Evolutionary conservation across 2,888 invertebrate genomes (phyloP).

Genomic region (Abrostola triplasia): DNA sequence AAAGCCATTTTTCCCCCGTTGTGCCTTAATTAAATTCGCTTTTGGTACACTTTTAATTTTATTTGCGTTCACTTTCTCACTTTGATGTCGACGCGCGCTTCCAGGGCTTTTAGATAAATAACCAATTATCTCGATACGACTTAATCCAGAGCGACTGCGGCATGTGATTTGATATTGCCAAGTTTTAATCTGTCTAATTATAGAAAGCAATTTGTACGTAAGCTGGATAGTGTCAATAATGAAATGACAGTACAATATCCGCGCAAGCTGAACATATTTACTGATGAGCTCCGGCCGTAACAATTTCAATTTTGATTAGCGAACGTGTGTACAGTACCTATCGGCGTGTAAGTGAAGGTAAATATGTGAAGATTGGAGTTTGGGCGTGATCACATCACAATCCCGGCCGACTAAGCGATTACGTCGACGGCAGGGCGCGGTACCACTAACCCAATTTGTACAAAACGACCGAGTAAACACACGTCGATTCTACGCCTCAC

Average conservation of each 20-base stretch:
- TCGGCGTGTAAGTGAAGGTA: constrained; percentile 70
- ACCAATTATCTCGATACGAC: constrained; percentile 82
- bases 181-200: constrained; percentile 54
- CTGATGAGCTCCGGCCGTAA: constrained; percentile 42
- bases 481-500: constrained; percentile 72
- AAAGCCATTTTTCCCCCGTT: constrained; percentile 72
- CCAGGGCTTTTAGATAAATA: constrained; percentile 81
- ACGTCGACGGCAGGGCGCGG: constrained; percentile 74
- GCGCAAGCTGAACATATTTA: constrained; percentile 40
- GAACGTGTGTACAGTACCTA: constrained; percentile 63
- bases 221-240: constrained; percentile 22
- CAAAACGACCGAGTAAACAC: constrained; percentile 81
- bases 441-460: constrained; percentile 83
- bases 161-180: constrained; percentile 65
- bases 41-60: constrained; percentile 82
- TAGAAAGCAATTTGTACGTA: constrained; percentile 37
- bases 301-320: constrained; percentile 69
- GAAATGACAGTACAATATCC: constrained; percentile 27
- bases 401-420: constrained; percentile 80
- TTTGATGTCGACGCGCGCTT: constrained; percentile 77
- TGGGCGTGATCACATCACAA: constrained; percentile 76
- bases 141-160: constrained; percentile 67
- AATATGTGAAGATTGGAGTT: constrained; percentile 76
- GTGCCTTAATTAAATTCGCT: constrained; percentile 83
- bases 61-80: constrained; percentile 78